A percentile compares a stretch with the other conserved stretches of the same genome.
Evolutionary conservation across 53 echinoderm and acorn worm species (phyloP).

Genomic region (Henricia sp.): DNA sequence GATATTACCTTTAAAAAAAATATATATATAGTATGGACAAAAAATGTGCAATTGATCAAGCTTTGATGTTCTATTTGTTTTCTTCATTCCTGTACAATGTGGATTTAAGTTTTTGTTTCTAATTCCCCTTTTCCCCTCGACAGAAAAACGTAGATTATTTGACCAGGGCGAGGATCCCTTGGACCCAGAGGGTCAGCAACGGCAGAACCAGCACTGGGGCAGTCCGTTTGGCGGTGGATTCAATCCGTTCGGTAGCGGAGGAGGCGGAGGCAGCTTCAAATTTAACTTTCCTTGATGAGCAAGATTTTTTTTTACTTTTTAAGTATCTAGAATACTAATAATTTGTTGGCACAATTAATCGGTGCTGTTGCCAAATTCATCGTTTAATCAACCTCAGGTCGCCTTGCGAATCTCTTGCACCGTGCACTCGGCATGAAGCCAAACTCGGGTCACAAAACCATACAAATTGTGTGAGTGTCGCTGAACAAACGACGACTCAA

Average conservation of each 20-base stretch:
- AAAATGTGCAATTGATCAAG: too few relatives aligned
- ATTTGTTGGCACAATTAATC: background rate
- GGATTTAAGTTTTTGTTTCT: too few relatives aligned
- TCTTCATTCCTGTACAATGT: too few relatives aligned
- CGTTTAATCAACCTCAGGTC: too few relatives aligned
- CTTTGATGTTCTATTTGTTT: too few relatives aligned
- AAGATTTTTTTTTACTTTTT: slow-evolving; percentile 76
- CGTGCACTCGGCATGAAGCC: too few relatives aligned
- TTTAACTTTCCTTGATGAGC: slow-evolving; percentile 79
- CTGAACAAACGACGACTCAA: too few relatives aligned
- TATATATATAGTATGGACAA: too few relatives aligned
- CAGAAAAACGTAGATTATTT: slow-evolving; percentile 91
- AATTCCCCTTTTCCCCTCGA: background rate
- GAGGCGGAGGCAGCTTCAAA: slow-evolving; percentile 60
- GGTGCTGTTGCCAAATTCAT: too few relatives aligned
- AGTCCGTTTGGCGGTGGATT: slow-evolving; percentile 86
- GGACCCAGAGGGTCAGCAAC: slow-evolving; percentile 91
- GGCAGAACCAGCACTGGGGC: slow-evolving; percentile 76
- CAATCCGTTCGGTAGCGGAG: slow-evolving; percentile 93
- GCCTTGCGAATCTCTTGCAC: too few relatives aligned
- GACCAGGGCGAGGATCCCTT: slow-evolving; percentile 93
- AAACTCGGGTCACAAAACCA: background rate
- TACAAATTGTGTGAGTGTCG: background rate
- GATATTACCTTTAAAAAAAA: too few relatives aligned
- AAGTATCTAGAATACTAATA: background rate